phyloP scores from a whole-genome alignment of 2,113 vertebrate species.

The Percopsis transmontana region DNA sequence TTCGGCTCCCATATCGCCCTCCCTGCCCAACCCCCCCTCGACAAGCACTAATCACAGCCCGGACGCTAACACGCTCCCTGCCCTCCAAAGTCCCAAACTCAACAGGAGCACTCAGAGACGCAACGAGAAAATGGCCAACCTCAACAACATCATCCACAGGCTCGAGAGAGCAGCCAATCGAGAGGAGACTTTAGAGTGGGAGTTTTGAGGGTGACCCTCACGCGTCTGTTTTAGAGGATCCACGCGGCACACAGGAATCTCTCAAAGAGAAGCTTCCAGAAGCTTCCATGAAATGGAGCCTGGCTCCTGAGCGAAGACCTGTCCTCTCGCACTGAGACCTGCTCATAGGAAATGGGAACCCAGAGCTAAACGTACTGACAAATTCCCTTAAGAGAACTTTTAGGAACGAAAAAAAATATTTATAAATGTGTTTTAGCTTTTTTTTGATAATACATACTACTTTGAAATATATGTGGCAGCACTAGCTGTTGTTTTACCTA shows the following conservation, averaged over 20 bases:
- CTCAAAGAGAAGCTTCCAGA: conserved; percentile 49
- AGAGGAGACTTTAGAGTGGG: conserved; percentile 95
- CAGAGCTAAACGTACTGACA: conserved; percentile 47
- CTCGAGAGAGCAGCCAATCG: conserved; percentile 94
- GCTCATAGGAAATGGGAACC: conserved; percentile 38
- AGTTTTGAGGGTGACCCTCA: conserved; percentile 82
- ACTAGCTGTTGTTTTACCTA: conserved; percentile 94
- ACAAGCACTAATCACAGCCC: conserved; percentile 73
- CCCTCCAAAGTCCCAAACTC: conserved; percentile 80
- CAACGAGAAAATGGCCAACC: conserved; percentile 98
- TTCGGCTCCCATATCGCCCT: conserved; percentile 89
- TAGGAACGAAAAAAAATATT: conserved; percentile 86
- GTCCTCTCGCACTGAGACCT: conserved; percentile 43
- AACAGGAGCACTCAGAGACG: conserved; percentile 91
- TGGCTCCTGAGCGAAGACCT: conserved; percentile 47
- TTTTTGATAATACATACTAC: conserved; percentile 97
- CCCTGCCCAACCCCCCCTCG: conserved; percentile 71
- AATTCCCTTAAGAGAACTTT: conserved; percentile 79
- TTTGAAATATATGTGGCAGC: conserved; percentile 96
- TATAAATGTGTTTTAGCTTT: conserved; percentile 95
- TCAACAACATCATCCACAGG: conserved; percentile 98
- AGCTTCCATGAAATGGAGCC: conserved; percentile 42
- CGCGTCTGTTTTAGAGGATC: conserved; percentile 29
- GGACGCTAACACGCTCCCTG: conserved; percentile 72
- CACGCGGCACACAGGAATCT: conserved; percentile 34